Conservation (phyloP, 2,113 vertebrate genomes). For the Ifrita kowaldi region DNA sequence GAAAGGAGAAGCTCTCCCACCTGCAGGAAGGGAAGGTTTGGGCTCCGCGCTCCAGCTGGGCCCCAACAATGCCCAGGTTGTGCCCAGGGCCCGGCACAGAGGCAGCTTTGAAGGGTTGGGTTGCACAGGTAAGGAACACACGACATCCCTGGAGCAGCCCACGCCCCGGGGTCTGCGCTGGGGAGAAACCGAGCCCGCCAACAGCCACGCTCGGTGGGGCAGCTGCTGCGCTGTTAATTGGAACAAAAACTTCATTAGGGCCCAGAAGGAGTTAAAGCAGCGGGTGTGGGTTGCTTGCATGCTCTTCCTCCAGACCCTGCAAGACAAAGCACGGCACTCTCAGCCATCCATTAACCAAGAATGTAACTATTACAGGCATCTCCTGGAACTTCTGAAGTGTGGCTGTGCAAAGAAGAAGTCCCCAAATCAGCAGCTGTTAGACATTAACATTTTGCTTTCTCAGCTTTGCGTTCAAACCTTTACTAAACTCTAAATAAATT, state of each 20-base stretch:
- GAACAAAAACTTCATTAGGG: neutral
- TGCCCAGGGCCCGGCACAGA: neutral
- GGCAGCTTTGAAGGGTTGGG: conserved; percentile 16
- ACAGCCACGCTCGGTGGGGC: neutral
- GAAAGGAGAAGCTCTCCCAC: conserved; percentile 37
- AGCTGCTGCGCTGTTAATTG: neutral
- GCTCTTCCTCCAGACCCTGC: neutral
- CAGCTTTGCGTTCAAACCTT: neutral
- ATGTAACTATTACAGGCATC: neutral
- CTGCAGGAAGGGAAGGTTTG: neutral
- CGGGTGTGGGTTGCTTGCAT: neutral
- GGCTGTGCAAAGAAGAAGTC: neutral
- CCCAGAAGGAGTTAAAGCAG: neutral
- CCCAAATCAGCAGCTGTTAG: no score
- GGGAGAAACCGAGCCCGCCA: neutral
- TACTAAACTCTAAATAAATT: neutral
- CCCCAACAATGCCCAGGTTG: conserved; percentile 33
- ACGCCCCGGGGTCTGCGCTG: neutral
- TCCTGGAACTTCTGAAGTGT: neutral
- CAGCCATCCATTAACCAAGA: neutral
- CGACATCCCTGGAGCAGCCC: neutral
- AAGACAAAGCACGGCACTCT: neutral
- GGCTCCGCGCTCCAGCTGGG: conserved; percentile 45
- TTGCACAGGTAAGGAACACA: neutral
- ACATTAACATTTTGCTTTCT: neutral